A percentile compares a stretch with the other conserved stretches of the same genome.
phyloP scores from a whole-genome alignment of 2,113 vertebrate genomes.

The Ceuthmochares aereus region DNA sequence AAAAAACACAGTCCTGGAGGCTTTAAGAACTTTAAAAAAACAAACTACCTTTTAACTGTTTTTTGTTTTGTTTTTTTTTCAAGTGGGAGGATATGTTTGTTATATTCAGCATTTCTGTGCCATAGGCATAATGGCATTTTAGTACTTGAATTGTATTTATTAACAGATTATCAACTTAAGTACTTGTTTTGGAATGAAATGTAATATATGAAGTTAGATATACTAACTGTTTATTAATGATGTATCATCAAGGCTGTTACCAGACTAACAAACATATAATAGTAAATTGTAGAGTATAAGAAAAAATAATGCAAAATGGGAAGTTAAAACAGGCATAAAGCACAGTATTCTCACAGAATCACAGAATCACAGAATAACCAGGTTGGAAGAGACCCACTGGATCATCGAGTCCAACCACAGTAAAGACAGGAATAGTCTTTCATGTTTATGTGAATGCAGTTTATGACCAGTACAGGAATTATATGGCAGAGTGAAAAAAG shows the following conservation, averaged over 20 bases:
- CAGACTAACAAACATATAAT: neutral
- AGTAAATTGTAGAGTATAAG: neutral
- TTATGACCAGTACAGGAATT: neutral
- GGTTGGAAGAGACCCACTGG: too few relatives aligned
- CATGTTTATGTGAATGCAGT: neutral
- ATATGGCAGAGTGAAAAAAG: neutral
- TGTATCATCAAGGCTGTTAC: neutral
- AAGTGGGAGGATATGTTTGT: neutral
- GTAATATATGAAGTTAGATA: neutral
- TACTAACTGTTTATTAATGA: neutral
- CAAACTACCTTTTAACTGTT: too few relatives aligned
- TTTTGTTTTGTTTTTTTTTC: too few relatives aligned
- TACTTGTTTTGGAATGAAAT: neutral
- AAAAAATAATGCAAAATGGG: neutral
- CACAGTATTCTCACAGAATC: too few relatives aligned
- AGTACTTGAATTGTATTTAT: neutral
- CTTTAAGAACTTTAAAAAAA: neutral
- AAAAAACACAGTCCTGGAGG: neutral
- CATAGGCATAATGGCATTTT: neutral
- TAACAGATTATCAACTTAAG: neutral
- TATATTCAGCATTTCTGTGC: neutral
- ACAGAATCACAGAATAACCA: too few relatives aligned
- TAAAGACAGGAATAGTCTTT: neutral
- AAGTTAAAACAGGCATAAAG: neutral
- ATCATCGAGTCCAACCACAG: too few relatives aligned